These are phyloP conservation scores for Pammene fasciana DNA, from an alignment of 2,888 invertebrate genomes.

Conservation along the genomic window DNA sequence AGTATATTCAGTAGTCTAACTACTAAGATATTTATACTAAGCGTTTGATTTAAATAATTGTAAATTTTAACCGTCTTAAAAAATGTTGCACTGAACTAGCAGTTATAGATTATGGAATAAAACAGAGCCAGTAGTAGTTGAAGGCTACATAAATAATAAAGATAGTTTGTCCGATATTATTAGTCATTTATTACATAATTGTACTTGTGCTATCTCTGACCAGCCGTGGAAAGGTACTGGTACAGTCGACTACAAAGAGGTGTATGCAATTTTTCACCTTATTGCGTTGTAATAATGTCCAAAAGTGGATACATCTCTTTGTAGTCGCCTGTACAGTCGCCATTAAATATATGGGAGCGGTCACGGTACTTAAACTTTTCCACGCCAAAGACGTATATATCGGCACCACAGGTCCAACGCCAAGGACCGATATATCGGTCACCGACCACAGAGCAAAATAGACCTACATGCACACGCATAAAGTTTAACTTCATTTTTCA, in stretches of 20 bases:
- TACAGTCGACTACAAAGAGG: not conserved
- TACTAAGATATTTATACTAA: not conserved
- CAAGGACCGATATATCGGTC: no score
- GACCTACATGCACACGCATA: no score
- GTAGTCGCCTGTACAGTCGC: not conserved
- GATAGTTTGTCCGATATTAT: not conserved
- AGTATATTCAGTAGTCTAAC: not conserved
- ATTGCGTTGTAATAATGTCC: no score
- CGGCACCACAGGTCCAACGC: no score
- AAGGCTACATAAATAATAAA: conserved; percentile 8
- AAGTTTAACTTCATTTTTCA: no score
- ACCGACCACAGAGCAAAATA: no score
- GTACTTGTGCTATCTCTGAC: not conserved
- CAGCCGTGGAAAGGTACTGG: not conserved
- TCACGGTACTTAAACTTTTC: no score
- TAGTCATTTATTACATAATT: not conserved
- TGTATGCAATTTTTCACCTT: no score
- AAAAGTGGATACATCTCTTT: no score
- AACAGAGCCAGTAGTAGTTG: conserved; percentile 20
- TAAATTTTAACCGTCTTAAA: not conserved
- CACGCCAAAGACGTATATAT: no score
- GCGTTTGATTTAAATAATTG: not conserved
- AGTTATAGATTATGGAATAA: conserved; percentile 13
- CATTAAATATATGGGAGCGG: no score
- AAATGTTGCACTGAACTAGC: not conserved